These are phyloP conservation scores for Atta texana DNA, from an alignment of 1,140 invertebrate species.

Conservation along the genomic window DNA sequence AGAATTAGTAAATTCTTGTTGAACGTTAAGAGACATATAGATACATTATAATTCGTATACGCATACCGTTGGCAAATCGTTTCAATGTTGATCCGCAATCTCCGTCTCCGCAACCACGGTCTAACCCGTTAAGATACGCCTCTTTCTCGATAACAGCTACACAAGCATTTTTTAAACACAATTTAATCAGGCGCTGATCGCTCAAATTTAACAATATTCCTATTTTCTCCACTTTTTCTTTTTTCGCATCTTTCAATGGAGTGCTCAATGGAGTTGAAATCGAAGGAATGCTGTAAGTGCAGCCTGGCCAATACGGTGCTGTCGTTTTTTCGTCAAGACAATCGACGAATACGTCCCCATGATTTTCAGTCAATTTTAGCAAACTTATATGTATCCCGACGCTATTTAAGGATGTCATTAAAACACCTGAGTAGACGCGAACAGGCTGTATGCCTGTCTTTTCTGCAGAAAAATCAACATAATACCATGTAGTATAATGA, in stretches of 20 bases:
- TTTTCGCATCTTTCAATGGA: slow-evolving; percentile 50
- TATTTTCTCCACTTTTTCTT: slow-evolving; percentile 59
- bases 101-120: slow-evolving; percentile 92
- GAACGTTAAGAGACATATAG: neutral
- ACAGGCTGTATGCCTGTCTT: slow-evolving; percentile 87
- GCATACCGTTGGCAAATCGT: slow-evolving; percentile 88
- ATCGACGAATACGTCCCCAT: slow-evolving; percentile 85
- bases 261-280: neutral
- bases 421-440: slow-evolving; percentile 90
- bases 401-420: slow-evolving; percentile 94
- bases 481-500: neutral
- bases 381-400: slow-evolving; percentile 92
- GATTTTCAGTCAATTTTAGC: slow-evolving; percentile 87
- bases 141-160: slow-evolving; percentile 87
- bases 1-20: neutral
- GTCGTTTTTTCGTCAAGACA: slow-evolving; percentile 88
- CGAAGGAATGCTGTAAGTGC: slow-evolving; percentile 78
- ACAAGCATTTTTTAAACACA: slow-evolving; percentile 86
- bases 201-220: slow-evolving; percentile 82
- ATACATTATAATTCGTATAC: neutral
- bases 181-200: slow-evolving; percentile 83
- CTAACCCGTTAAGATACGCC: slow-evolving; percentile 89
- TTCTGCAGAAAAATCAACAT: slow-evolving; percentile 80
- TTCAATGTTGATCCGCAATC: slow-evolving; percentile 93
- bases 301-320: slow-evolving; percentile 88